Percentiles rank a stretch among this genome's conserved stretches.
These are phyloP conservation scores for Indri indri DNA, from an alignment of 2,113 vertebrate species.

Conservation along the genomic window DNA sequence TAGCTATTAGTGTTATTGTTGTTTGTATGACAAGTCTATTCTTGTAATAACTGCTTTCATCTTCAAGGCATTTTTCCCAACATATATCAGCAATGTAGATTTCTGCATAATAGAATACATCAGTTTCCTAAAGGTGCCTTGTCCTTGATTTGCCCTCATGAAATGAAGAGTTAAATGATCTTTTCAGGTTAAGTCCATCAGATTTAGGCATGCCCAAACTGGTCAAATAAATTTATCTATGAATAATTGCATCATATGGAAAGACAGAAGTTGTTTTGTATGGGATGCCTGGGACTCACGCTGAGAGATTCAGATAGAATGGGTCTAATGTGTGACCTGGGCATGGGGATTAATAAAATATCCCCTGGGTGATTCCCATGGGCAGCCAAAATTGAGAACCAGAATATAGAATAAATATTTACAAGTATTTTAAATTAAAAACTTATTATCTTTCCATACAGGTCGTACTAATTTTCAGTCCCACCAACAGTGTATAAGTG, in stretches of 20 bases:
- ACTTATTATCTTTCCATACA: neutral
- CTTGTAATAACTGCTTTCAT: neutral
- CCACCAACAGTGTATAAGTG: too few relatives aligned
- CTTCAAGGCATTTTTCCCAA: neutral
- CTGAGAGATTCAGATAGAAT: neutral
- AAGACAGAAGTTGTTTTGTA: neutral
- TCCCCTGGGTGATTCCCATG: neutral
- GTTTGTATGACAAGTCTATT: neutral
- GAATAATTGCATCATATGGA: neutral
- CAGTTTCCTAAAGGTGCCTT: neutral
- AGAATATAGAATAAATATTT: neutral
- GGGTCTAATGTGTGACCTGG: neutral
- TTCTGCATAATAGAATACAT: neutral
- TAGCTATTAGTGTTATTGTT: neutral
- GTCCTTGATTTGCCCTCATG: constrained; percentile 7
- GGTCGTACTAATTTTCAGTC: too few relatives aligned
- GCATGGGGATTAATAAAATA: neutral
- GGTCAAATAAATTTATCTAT: neutral
- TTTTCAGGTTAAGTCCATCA: neutral
- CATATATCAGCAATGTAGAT: neutral
- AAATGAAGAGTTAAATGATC: neutral
- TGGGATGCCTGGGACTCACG: neutral
- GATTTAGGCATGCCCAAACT: neutral
- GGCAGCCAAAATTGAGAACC: neutral
- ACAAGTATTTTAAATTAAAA: neutral